These are phyloP conservation scores for Hirundichthys speculiger DNA, from an alignment of 2,113 vertebrate genomes.

Conservation along the genomic window DNA sequence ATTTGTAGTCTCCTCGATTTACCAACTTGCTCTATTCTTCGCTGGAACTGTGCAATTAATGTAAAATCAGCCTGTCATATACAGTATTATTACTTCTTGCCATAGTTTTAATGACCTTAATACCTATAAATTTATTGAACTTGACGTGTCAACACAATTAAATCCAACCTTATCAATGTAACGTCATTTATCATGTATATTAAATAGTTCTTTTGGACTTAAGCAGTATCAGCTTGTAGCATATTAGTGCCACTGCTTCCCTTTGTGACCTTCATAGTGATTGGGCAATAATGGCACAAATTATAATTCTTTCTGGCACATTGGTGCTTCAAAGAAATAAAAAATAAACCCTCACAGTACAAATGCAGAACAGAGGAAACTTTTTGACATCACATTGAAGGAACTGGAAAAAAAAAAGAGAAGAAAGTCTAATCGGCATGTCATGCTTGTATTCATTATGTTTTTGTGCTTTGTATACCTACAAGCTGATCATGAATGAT, in stretches of 20 bases:
- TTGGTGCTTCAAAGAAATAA: constrained; percentile 19
- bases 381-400: constrained; percentile 17
- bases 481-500: constrained; percentile 46
- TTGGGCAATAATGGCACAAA: not conserved
- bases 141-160: not conserved
- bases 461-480: constrained; percentile 49
- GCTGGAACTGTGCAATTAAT: not conserved
- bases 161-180: not conserved
- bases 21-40: not conserved
- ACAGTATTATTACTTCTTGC: constrained; percentile 1
- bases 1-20: not conserved
- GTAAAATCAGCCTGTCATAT: not conserved
- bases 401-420: constrained; percentile 21
- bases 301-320: constrained; percentile 5
- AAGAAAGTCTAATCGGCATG: constrained; percentile 25
- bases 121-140: not conserved
- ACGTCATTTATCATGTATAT: not conserved
- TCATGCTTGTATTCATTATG: constrained; percentile 19
- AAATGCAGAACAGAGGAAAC: constrained; percentile 19
- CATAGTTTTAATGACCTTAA: not conserved
- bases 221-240: too few relatives aligned
- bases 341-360: not conserved
- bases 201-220: too few relatives aligned
- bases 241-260: constrained; percentile 28
- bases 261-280: not conserved